Base-by-base conservation (phyloP, 2,888 invertebrate genomes). In the Eremobia ochroleuca region DNA sequence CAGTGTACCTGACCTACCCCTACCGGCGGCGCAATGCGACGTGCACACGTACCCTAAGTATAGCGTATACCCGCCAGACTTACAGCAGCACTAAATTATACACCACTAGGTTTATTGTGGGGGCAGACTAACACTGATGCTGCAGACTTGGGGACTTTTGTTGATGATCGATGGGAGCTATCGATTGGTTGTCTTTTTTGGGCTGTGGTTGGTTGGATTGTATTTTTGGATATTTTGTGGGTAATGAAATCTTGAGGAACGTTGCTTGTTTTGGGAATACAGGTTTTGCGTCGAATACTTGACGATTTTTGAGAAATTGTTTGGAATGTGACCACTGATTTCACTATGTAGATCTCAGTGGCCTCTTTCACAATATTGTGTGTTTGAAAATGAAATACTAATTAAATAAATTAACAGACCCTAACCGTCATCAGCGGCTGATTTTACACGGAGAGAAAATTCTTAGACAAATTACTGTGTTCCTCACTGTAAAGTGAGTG, bases 31-130 rank as follows among this genome's bases (percentile, higher is more conserved):
- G 93, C 92, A 92, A 90, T 93, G 93, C 93, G 92, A 88, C 91
- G 85, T 73, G 73, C 75, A 65, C 66, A 85, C 69, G 21, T 75
- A 87, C 68, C 55, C 80, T 66, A 64, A 77, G 88, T 90, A 90
- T 87, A 90, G 89, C 77, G 87, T 91, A 91, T 87, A 90, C 80
- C 78, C 61, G 83, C 92, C 92, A 94, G 93, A 92, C 94, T 93
- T 90, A 90, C 88, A 92, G 89, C 88, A 81, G 73, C 88, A 92
- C 94, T 95, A 93, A 95, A 95, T 95, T 95, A 95, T 96, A 95
- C 94, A 95, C 90, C 92, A 92, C 92, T 92, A 92, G 92, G 92
- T 93, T 93, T 94, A 93, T 94, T 93, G 94, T 91, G 91, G 92
- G 89, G 90, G 85, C 70, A 77, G 80, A 73, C 82, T 55, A 74